These are phyloP conservation scores for Melanogrammus aeglefinus DNA, from an alignment of 2,797 vertebrate genomes.

Conservation along the genomic window DNA sequence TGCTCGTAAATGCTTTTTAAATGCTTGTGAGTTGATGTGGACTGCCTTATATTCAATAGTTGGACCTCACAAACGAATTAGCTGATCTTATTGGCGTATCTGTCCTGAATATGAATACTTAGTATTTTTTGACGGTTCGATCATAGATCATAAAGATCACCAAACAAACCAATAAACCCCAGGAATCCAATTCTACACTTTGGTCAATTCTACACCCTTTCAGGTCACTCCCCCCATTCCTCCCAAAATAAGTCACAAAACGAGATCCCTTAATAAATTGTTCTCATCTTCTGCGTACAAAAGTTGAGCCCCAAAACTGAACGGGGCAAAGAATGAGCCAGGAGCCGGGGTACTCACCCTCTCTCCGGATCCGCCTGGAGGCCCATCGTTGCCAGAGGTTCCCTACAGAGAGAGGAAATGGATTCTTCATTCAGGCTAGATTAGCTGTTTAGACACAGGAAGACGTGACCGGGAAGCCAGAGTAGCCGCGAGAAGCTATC, in stretches of 20 bases:
- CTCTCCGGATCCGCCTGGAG: conserved; percentile 92
- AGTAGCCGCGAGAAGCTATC: not conserved
- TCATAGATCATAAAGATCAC: not conserved
- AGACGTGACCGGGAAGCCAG: conserved; percentile 9
- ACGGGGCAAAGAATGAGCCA: not conserved
- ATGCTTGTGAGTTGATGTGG: not conserved
- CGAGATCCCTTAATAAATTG: not conserved
- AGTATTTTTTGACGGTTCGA: not conserved
- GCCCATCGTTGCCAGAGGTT: conserved; percentile 91
- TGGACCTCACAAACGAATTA: not conserved
- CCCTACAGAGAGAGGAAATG: conserved; percentile 75
- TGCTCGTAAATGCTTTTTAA: no score
- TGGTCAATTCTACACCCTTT: not conserved
- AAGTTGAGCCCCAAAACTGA: not conserved
- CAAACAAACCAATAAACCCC: not conserved
- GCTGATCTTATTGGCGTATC: not conserved
- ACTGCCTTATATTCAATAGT: not conserved
- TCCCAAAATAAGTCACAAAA: not conserved
- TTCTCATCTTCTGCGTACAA: not conserved
- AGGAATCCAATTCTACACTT: not conserved
- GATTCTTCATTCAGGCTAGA: conserved; percentile 11
- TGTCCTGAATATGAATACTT: not conserved
- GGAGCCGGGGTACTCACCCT: conserved; percentile 77
- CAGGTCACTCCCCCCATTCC: not conserved
- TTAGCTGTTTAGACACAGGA: conserved; percentile 13